Evolutionary conservation across 2,888 invertebrate species (phyloP), one percentile per base, ranked within the genome.

Genomic region (Oscheius onirici): DNA sequence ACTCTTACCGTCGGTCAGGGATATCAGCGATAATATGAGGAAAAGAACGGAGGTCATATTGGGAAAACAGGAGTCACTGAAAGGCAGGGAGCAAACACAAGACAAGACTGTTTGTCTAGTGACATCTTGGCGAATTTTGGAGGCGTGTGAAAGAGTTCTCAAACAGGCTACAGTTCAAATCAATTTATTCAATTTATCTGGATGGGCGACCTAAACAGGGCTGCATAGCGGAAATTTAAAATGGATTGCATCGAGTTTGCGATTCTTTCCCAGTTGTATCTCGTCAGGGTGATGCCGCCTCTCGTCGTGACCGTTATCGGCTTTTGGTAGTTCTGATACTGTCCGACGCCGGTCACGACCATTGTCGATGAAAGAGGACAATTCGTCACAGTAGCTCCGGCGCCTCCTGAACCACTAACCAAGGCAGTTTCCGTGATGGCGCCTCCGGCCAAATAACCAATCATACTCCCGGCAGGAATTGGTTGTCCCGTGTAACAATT

Each of bases 201-300:
- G 26, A 72, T 49, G 17, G 65, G 66, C 10, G 57, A 44, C 5
- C 65, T 28, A 70, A 73, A 73, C 17, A 69, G 34, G 20, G 55
- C 70, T 57, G 65, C 46, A 44, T 73, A 73, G n/a, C 70, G 63
- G 57, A 70, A 66, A 51, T 70, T 73, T 10, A 73, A 51, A 15
- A 70, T 73, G 43, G 67, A 67, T 44, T 69, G 69, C 69, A 73
- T 69, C 40, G 71, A 28, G 20, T 52, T 46, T 17, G 69, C 70
- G 1, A 73, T 65, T 55, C 70, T 55, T 22, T 70, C 65, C 73
- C 73, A 73, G 24, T 28, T 49, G 52, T 65, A 70, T 22, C 70
- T 40, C 10, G 73, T 26, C 28, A 70, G 28, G 20, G 65, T 65
- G 10, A 73, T 28, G 28, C 73, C 73, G 34, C 72, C 68, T 40